Evolutionary conservation across 2,888 invertebrate genomes (phyloP).

Genomic region (Philonicus albiceps): DNA sequence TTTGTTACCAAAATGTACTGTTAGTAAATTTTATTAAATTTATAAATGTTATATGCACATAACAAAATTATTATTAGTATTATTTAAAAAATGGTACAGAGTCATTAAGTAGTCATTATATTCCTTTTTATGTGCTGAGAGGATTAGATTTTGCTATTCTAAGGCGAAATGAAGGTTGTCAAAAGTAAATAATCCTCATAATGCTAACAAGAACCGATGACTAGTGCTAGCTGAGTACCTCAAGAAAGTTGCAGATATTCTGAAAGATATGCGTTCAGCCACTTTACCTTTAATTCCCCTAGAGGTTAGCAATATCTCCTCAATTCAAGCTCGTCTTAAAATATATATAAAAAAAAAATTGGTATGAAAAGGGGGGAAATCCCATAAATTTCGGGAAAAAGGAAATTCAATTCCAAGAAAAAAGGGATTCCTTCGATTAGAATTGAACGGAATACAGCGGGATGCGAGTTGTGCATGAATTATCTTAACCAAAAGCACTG

Average conservation of each 20-base stretch:
- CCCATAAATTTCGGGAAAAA: background rate
- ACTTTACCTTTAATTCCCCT: background rate
- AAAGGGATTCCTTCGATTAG: background rate
- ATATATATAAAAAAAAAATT: background rate
- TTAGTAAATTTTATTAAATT: too few species aligned
- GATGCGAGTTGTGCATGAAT: constrained; percentile 11
- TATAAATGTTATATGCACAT: too few species aligned
- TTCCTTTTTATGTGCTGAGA: too few species aligned
- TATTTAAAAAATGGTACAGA: too few species aligned
- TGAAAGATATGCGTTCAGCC: background rate
- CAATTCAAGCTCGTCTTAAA: background rate
- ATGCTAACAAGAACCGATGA: background rate
- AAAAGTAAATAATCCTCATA: too few species aligned
- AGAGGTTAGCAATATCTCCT: background rate
- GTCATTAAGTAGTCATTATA: too few species aligned
- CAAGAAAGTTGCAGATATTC: background rate
- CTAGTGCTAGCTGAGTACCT: background rate
- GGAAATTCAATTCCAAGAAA: constrained; percentile 10
- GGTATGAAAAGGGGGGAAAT: background rate
- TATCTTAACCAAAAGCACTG: constrained; percentile 6
- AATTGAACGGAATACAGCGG: background rate
- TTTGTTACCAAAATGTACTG: too few species aligned
- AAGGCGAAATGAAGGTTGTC: too few species aligned
- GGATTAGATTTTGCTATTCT: too few species aligned
- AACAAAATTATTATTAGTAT: too few species aligned